Conservation (phyloP, 2,113 vertebrate species). For the Cyprinodon variegatus region DNA sequence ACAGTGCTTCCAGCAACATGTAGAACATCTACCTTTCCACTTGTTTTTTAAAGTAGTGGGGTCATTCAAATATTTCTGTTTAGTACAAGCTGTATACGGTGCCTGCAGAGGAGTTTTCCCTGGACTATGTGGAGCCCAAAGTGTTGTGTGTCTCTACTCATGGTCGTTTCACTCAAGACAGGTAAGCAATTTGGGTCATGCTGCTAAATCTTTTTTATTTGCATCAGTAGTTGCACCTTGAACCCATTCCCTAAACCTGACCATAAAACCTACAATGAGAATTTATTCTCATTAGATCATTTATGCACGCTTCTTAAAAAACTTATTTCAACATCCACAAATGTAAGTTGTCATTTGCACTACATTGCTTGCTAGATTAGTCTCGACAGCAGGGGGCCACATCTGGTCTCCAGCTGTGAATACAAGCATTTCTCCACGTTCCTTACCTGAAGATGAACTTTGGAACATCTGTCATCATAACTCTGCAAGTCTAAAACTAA, state of each 20-base stretch:
- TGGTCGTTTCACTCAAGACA: constrained; percentile 76
- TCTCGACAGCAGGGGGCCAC: constrained; percentile 10
- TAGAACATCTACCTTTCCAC: neutral
- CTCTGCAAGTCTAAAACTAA: constrained; percentile 18
- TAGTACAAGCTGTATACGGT: constrained; percentile 90
- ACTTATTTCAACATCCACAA: neutral
- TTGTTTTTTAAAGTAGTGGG: neutral
- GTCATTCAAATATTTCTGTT: constrained; percentile 14
- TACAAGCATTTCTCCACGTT: constrained; percentile 26
- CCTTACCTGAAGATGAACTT: constrained; percentile 40
- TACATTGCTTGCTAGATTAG: neutral
- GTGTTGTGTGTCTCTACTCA: constrained; percentile 87
- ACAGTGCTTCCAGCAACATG: neutral
- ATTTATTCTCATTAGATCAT: neutral
- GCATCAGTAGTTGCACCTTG: too few relatives aligned
- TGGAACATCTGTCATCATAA: constrained; percentile 16
- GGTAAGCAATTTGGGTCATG: constrained; percentile 43
- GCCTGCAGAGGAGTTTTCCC: constrained; percentile 84
- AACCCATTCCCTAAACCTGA: neutral
- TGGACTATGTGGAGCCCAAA: constrained; percentile 85
- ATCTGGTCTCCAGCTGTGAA: constrained; percentile 65
- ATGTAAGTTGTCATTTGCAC: constrained; percentile 5
- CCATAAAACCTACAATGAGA: neutral
- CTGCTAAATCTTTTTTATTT: neutral
- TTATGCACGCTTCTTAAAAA: neutral